phyloP scores from a whole-genome alignment of 2,888 invertebrate species.

The Sminthurides aquaticus region DNA sequence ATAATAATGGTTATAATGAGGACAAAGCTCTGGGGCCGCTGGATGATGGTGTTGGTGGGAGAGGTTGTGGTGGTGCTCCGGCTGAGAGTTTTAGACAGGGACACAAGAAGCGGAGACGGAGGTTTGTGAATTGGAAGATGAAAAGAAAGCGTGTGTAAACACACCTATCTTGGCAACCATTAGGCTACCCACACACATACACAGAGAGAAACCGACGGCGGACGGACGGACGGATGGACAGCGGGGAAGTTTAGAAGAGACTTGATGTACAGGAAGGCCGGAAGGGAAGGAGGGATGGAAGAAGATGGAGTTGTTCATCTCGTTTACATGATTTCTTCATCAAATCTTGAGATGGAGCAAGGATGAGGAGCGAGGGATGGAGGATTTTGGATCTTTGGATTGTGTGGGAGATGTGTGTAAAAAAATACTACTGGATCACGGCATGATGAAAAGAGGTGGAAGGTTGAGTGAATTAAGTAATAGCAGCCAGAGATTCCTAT shows the following conservation, averaged over 20 bases:
- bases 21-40: neutral
- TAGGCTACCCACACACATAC: neutral
- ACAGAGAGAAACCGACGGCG: neutral
- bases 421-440: no score
- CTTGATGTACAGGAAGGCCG: neutral
- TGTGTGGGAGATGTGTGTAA: no score
- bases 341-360: no score
- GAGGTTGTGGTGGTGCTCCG: neutral
- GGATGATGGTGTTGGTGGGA: neutral
- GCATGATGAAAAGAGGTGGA: no score
- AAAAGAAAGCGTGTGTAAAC: neutral
- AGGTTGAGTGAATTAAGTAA: no score
- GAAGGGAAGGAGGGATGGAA: no score
- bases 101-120: neutral
- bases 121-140: neutral
- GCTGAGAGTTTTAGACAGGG: neutral
- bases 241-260: neutral
- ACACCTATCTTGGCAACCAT: neutral
- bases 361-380: no score
- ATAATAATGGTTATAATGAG: conserved; percentile 11
- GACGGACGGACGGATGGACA: neutral
- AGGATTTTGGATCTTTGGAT: no score
- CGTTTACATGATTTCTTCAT: neutral
- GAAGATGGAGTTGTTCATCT: neutral
- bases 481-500: no score